Conservation (phyloP, 2,888 invertebrate species). For the Anticlea derivata region DNA sequence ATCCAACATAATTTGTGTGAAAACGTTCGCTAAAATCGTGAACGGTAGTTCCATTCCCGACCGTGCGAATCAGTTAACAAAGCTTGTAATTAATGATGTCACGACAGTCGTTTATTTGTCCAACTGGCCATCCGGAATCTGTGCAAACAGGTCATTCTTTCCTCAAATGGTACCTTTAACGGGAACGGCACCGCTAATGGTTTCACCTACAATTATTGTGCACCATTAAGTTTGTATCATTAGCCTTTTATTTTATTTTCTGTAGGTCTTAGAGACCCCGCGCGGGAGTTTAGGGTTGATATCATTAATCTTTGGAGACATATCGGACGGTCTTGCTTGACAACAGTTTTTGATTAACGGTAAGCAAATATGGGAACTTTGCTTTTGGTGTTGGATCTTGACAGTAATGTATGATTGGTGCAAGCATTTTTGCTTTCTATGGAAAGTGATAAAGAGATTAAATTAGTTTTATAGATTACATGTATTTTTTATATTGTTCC, state of each 20-base stretch:
- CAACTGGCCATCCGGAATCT: slow-evolving; percentile 56
- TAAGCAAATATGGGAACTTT: slow-evolving; percentile 72
- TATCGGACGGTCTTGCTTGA: slow-evolving; percentile 61
- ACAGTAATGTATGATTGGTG: slow-evolving; percentile 22
- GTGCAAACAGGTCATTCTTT: slow-evolving; percentile 71
- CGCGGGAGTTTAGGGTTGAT: slow-evolving; percentile 58
- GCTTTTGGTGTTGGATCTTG: slow-evolving; percentile 39
- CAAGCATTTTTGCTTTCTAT: slow-evolving; percentile 4
- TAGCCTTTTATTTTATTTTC: slow-evolving; percentile 69
- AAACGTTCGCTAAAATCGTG: slow-evolving; percentile 8
- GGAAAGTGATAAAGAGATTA: neutral
- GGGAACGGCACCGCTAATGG: slow-evolving; percentile 60
- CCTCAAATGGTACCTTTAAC: slow-evolving; percentile 56
- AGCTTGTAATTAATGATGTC: slow-evolving; percentile 72
- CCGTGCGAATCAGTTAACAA: slow-evolving; percentile 55
- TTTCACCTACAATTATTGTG: slow-evolving; percentile 68
- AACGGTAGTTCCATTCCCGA: slow-evolving; percentile 28
- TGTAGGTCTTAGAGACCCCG: slow-evolving; percentile 58
- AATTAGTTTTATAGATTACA: slow-evolving; percentile 1
- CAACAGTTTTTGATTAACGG: slow-evolving; percentile 72
- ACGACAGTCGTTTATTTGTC: slow-evolving; percentile 64
- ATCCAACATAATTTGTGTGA: slow-evolving; percentile 3
- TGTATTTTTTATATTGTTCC: slow-evolving; percentile 26
- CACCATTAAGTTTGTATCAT: slow-evolving; percentile 72
- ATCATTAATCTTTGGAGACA: slow-evolving; percentile 69